Conservation (phyloP, 1,140 invertebrate species). For the Hesperophylax magnus region DNA sequence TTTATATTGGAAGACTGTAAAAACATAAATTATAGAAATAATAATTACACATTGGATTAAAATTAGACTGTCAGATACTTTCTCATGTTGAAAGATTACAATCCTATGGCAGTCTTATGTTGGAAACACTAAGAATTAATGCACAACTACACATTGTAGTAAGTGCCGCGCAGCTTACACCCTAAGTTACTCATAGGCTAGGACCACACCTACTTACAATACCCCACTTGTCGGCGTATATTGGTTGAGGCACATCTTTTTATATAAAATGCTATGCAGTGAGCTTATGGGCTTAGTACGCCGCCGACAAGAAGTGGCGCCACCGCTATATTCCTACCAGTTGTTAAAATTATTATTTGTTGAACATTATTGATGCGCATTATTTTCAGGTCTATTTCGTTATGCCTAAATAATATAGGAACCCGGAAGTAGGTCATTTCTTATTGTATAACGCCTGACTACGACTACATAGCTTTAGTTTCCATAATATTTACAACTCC, state of each 20-base stretch:
- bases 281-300: no score
- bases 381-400: constrained; percentile 22
- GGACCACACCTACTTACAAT: background rate
- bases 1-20: constrained; percentile 38
- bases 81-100: constrained; percentile 13
- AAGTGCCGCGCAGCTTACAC: background rate
- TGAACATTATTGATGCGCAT: constrained; percentile 9
- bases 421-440: constrained; percentile 25
- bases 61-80: background rate
- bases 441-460: constrained; percentile 35
- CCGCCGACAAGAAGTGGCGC: no score
- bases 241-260: no score
- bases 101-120: constrained; percentile 28
- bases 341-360: background rate
- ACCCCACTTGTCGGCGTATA: no score
- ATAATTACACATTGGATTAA: constrained; percentile 4
- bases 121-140: constrained; percentile 14
- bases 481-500: constrained; percentile 18
- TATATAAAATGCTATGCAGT: no score
- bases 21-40: constrained; percentile 16
- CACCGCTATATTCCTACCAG: background rate
- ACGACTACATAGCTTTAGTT: constrained; percentile 11
- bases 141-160: background rate
- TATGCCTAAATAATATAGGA: constrained; percentile 39
- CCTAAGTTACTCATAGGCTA: background rate